A percentile compares a stretch with the other conserved stretches of the same genome.
Evolutionary conservation across 2,888 invertebrate genomes (phyloP).

Genomic region (Microdon myrmicae): DNA sequence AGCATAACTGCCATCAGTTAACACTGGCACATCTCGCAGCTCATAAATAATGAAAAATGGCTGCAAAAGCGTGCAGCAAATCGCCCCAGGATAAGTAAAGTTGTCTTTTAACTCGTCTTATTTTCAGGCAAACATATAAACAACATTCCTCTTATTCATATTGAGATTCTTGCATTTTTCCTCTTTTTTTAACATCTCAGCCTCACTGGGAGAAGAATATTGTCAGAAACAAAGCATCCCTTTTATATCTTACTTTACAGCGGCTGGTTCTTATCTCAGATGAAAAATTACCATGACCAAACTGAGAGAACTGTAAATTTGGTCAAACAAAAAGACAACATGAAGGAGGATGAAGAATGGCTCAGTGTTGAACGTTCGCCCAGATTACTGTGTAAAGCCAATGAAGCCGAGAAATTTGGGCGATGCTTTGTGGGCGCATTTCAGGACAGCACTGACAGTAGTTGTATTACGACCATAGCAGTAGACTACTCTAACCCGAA

Average conservation of each 20-base stretch:
- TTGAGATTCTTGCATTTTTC: too few species aligned
- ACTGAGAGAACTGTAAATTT: slow-evolving; percentile 37
- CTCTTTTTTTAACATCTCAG: too few species aligned
- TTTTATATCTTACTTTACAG: slow-evolving; percentile 51
- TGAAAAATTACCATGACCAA: slow-evolving; percentile 43
- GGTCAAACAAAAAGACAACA: slow-evolving; percentile 23
- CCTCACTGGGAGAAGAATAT: too few species aligned
- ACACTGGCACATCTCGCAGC: slow-evolving; percentile 39
- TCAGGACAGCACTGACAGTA: too few species aligned
- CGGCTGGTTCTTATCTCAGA: slow-evolving; percentile 43
- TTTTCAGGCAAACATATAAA: too few species aligned
- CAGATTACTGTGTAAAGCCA: too few species aligned
- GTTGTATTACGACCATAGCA: too few species aligned
- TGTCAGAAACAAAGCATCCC: slow-evolving; percentile 31
- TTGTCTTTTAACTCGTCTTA: slow-evolving; percentile 1
- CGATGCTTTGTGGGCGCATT: too few species aligned
- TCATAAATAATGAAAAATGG: slow-evolving; percentile 47
- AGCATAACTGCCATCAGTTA: slow-evolving; percentile 25
- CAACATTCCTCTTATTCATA: too few species aligned
- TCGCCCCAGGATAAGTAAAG: slow-evolving; percentile 31
- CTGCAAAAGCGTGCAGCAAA: slow-evolving; percentile 49
- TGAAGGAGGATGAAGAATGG: slow-evolving; percentile 4
- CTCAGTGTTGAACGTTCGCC: too few species aligned
- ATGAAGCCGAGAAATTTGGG: too few species aligned
- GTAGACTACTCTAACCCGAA: too few species aligned